Evolutionary conservation across 1,140 invertebrate genomes (phyloP).

Genomic region (Dufourea novaeangliae): DNA sequence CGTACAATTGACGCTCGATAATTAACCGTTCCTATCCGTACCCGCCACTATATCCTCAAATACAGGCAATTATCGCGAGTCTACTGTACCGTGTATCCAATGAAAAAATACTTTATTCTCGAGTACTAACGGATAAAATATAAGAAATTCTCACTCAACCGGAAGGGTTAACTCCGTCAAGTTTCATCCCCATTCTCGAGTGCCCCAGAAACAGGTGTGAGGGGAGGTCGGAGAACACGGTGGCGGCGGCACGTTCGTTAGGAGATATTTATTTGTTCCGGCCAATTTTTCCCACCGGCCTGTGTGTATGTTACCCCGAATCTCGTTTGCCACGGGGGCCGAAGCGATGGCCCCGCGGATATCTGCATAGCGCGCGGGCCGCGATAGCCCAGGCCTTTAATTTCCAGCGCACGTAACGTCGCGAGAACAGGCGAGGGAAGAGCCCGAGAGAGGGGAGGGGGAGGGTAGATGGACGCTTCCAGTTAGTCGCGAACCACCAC

Average conservation of each 20-base stretch:
- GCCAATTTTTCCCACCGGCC: slow-evolving; percentile 33
- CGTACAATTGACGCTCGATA: no score
- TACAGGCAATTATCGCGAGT: no score
- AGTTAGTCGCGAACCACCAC: not conserved
- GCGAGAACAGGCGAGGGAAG: not conserved
- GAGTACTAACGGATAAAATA: no score
- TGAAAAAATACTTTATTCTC: no score
- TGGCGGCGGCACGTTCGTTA: slow-evolving; percentile 14
- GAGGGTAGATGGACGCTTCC: not conserved
- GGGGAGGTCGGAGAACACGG: not conserved
- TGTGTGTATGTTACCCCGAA: slow-evolving; percentile 10
- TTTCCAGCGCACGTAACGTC: slow-evolving; percentile 12
- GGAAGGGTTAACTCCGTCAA: no score
- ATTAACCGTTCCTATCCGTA: no score
- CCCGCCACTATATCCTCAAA: no score
- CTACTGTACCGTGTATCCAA: no score
- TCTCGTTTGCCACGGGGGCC: slow-evolving; percentile 3
- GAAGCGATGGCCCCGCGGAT: slow-evolving; percentile 38
- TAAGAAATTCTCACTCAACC: no score
- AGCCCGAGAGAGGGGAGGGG: not conserved
- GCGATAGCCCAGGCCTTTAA: slow-evolving; percentile 22
- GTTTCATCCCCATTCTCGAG: no score
- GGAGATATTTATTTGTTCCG: slow-evolving; percentile 46
- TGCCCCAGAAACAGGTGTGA: not conserved
- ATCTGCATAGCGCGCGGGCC: slow-evolving; percentile 10